Evolutionary conservation across 2,797 vertebrate genomes (phyloP), one percentile per base, ranked within the genome.

Genomic region (Alcedo quadribrachys): DNA sequence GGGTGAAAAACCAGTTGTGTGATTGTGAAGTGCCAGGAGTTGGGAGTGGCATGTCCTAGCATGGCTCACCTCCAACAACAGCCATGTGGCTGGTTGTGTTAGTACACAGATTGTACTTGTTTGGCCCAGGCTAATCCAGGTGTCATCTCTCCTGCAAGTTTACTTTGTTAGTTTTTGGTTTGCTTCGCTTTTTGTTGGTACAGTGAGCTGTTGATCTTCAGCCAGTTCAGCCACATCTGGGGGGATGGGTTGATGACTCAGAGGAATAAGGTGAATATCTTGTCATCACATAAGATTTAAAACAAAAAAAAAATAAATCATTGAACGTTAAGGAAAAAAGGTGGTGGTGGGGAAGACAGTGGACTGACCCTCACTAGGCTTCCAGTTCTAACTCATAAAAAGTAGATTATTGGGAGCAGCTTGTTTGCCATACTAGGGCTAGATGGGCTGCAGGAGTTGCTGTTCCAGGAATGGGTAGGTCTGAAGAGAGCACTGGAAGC

Each of bases 191-290:
- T 30, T 73, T 16, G 3, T 19, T 19, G 5, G 2, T 51, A 11
- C 1, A 3, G 50, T 58, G 62, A 35, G 32, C 32, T 60, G 11
- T 58, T 63, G 17, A 3, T 80, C 40, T 83, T 92, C 5, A 71
- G 54, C n/a, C 32, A 28, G 7, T 40, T 84, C 48, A 73, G n/a
- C n/a, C 1, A 0, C 22, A 21, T 15, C 15, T 42, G 25, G 11
- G 4, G 10, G 4, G 1, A 8, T 67, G 45, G 21, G 3, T 53
- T 73, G 6, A 15, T 86, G n/a, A 18, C 33, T 82, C 0, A 0
- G 21, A 55, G 32, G n/a, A 71, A 21, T 65, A 53, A 12, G 5
- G 12, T 40, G 20, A 60, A 30, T 32, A 54, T 12, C 15, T 71
- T 48, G 7, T 42, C 14, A 15, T 42, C n/a, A 85, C 2, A 0